Evolutionary conservation across 2,113 vertebrate species (phyloP), one percentile per base, ranked within the genome.

Genomic region (Corvus cornix): DNA sequence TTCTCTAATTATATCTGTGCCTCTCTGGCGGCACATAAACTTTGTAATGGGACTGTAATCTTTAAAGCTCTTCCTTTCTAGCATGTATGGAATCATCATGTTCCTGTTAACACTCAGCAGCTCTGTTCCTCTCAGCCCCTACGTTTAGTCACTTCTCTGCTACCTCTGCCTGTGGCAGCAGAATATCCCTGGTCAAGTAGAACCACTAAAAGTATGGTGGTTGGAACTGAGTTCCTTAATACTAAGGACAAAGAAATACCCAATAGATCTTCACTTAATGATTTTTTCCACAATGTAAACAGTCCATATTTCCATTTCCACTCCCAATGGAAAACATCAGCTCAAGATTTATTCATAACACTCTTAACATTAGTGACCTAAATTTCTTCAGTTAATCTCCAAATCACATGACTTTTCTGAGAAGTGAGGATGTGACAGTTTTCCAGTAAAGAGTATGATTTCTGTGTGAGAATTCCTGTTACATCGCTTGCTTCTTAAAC

Each of bases 101-200:
- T 33, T 82, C 21, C 37, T 62, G 23, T 27, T 83, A 48, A 48
- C 7, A 43, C 11, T 44, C 21, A 55, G 28, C 11, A 56, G 7
- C 17, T 76, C 20, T 75, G 35, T 15, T 79, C 13, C 22, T 75
- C 26, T 43, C 6, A 4, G 11, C 5, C 37, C 13, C 21, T 49
- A 4, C 11, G 1, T 19, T 87, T n/a, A 49, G 11, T 13, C 0
- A 3, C 7, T 59, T 19, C 23, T 83, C 17, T 3, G 3, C 17
- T 52, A 13, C 7, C 23, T 44, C 19, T 3, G 1, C 10, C 18
- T 44, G 16, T 33, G 46, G 18, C 41, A 53, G 17, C 13, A 80
- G 18, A 67, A 59, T 21, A 63, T 13, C 6, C 3, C 5, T 35
- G 7, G 16, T 53, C 16, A 59, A 33, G 16, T 9, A 44, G 5